Evolutionary conservation across 2,888 invertebrate genomes (phyloP).

Genomic region (Xestia xanthographa): DNA sequence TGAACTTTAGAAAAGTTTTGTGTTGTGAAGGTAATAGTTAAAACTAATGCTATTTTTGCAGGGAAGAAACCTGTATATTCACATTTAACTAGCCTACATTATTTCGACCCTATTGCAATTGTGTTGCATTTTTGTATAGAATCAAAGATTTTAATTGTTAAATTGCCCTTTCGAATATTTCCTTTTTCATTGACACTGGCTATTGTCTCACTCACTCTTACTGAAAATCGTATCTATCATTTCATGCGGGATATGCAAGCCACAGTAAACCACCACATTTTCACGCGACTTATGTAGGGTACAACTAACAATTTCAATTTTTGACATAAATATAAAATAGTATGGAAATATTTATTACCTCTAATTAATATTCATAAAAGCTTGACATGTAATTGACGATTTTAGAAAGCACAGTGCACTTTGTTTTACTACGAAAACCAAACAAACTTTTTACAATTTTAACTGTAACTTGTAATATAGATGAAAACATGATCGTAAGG

Average conservation of each 20-base stretch:
- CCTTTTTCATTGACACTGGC: not conserved
- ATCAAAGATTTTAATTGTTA: not conserved
- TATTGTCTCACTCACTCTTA: not conserved
- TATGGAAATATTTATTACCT: not conserved
- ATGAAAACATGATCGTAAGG: constrained; percentile 16
- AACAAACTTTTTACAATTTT: not conserved
- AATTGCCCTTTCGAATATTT: not conserved
- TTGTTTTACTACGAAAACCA: not conserved
- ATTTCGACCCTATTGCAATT: constrained; percentile 10
- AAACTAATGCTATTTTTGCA: not conserved
- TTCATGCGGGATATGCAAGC: not conserved
- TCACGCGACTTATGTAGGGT: not conserved
- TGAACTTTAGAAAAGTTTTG: constrained; percentile 46
- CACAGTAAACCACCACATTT: not conserved
- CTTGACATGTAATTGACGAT: constrained; percentile 49
- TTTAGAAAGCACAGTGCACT: constrained; percentile 23
- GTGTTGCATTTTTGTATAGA: not conserved
- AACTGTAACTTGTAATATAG: constrained; percentile 12
- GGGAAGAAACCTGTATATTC: not conserved
- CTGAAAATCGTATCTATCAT: not conserved
- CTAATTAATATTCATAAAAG: constrained; percentile 22
- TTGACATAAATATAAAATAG: not conserved
- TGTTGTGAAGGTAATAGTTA: constrained; percentile 24
- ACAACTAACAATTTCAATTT: constrained; percentile 1
- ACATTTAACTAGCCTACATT: not conserved